These are phyloP conservation scores for Aphelenchoides fujianensis DNA, from an alignment of 1,140 invertebrate genomes.

Conservation along the genomic window DNA sequence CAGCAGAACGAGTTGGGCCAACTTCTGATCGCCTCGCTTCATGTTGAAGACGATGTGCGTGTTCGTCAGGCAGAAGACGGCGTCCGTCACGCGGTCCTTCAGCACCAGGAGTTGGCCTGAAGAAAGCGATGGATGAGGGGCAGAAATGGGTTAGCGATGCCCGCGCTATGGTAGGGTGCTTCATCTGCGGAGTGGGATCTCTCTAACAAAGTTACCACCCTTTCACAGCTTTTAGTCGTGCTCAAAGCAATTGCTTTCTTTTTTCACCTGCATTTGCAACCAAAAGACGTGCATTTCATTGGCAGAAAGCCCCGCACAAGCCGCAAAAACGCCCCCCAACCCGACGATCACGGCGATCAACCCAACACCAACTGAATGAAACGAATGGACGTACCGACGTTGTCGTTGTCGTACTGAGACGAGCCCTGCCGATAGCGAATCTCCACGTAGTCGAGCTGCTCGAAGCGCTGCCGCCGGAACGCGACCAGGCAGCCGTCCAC, in stretches of 20 bases:
- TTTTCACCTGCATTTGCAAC: too few species aligned
- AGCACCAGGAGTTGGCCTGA: not conserved
- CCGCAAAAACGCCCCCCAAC: too few species aligned
- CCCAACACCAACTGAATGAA: too few species aligned
- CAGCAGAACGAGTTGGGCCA: not conserved
- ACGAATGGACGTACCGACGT: slow-evolving; percentile 22
- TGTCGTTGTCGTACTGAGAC: slow-evolving; percentile 2
- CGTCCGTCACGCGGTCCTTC: not conserved
- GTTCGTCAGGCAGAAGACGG: not conserved
- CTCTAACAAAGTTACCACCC: too few species aligned
- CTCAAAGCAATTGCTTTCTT: too few species aligned
- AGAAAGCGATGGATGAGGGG: not conserved
- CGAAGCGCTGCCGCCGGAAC: not conserved
- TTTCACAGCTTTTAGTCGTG: too few species aligned
- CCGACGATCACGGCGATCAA: too few species aligned
- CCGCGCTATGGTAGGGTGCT: too few species aligned
- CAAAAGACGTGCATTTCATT: too few species aligned
- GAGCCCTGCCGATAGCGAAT: slow-evolving; percentile 4
- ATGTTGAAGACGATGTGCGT: slow-evolving; percentile 21
- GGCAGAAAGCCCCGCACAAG: too few species aligned
- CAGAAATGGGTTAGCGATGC: too few species aligned
- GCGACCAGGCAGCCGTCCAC: slow-evolving; percentile 12
- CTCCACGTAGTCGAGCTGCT: not conserved
- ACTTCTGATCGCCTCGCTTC: slow-evolving; percentile 3
- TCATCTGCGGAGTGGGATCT: too few species aligned